phyloP scores from a whole-genome alignment of 2,888 invertebrate genomes.

The Aphodius granarius region DNA sequence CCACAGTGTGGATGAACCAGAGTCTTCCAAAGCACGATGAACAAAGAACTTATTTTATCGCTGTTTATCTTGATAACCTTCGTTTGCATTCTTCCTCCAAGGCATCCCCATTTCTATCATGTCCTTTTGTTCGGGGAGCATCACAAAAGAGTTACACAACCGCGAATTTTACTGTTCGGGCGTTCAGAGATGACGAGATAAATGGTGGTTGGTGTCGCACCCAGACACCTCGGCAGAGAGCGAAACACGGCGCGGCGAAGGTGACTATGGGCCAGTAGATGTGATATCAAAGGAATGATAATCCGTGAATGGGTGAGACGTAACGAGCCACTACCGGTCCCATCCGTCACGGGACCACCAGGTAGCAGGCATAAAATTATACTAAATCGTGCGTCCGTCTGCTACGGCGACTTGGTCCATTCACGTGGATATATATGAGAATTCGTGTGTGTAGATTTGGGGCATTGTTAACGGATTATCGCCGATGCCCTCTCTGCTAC shows the following conservation, averaged over 20 bases:
- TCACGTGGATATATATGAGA: conserved; percentile 50
- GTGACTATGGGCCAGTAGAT: conserved; percentile 37
- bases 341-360: conserved; percentile 54
- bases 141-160: background rate
- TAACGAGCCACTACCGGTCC: conserved; percentile 50
- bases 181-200: conserved; percentile 10
- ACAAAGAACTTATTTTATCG: background rate
- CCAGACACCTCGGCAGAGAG: conserved; percentile 14
- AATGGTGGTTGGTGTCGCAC: conserved; percentile 21
- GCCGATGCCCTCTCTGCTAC: conserved; percentile 48
- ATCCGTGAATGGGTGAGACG: conserved; percentile 50
- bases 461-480: conserved; percentile 53
- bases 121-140: background rate
- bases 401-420: conserved; percentile 45
- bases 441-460: conserved; percentile 50
- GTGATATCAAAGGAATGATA: conserved; percentile 50
- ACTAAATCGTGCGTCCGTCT: conserved; percentile 52
- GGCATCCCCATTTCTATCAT: background rate
- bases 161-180: background rate
- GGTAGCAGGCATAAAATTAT: conserved; percentile 54
- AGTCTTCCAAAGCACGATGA: too few species aligned
- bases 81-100: background rate
- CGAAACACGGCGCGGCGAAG: conserved; percentile 33
- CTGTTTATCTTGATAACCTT: background rate
- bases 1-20: too few species aligned